Conservation (phyloP, 1,140 invertebrate species). For the Liolophura sinensis region DNA sequence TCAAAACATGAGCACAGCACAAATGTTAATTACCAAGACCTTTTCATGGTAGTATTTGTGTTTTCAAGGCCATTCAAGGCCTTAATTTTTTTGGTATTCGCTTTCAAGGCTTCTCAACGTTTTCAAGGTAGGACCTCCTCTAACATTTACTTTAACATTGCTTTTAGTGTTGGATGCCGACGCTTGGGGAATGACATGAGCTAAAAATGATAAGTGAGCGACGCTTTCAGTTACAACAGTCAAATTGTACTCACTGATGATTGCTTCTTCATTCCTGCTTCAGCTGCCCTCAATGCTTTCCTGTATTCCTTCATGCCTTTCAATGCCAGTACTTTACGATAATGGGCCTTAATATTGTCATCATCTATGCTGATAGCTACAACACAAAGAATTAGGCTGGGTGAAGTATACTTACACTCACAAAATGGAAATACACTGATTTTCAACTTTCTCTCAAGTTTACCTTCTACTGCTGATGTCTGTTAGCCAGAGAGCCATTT, state of each 20-base stretch:
- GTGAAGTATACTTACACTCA: neutral
- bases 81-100: no score
- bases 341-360: slow-evolving; percentile 47
- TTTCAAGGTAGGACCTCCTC: no score
- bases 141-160: no score
- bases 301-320: slow-evolving; percentile 36
- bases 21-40: no score
- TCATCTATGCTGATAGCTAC: slow-evolving; percentile 36
- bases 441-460: neutral
- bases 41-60: no score
- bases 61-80: no score
- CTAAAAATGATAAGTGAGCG: no score
- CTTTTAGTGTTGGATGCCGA: no score
- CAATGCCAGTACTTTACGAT: slow-evolving; percentile 41
- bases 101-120: no score
- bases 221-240: no score
- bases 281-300: slow-evolving; percentile 35
- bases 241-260: slow-evolving; percentile 28
- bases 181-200: no score
- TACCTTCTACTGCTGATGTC: neutral
- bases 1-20: no score
- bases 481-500: neutral
- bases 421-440: slow-evolving; percentile 1
- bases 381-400: neutral
- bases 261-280: slow-evolving; percentile 31